phyloP scores from a whole-genome alignment of 2,888 invertebrate species.

The Pegoplata infirma region DNA sequence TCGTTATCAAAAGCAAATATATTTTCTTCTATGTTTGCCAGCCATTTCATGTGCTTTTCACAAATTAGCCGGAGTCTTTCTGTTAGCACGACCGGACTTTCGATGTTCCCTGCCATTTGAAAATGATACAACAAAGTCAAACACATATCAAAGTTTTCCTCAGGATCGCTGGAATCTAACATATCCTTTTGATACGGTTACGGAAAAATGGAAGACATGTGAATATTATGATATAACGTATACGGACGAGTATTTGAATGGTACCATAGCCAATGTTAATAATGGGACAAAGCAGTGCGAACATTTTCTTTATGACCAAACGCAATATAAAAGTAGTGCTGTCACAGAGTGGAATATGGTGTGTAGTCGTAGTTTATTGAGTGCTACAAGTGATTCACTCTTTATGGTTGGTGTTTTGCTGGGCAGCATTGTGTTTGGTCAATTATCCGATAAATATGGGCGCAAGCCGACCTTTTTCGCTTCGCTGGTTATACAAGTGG shows the following conservation, averaged over 20 bases:
- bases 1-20: constrained; percentile 84
- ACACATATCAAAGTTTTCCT: constrained; percentile 74
- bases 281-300: constrained; percentile 78
- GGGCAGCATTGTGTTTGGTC: constrained; percentile 86
- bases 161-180: constrained; percentile 78
- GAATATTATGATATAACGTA: constrained; percentile 78
- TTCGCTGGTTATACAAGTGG: constrained; percentile 83
- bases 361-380: constrained; percentile 82
- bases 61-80: constrained; percentile 85
- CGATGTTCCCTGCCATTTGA: constrained; percentile 83
- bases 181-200: constrained; percentile 80
- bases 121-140: constrained; percentile 75
- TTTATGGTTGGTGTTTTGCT: constrained; percentile 85
- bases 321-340: constrained; percentile 81
- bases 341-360: constrained; percentile 86
- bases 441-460: constrained; percentile 85
- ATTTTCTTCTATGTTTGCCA: constrained; percentile 84
- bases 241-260: constrained; percentile 72
- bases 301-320: constrained; percentile 81
- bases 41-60: constrained; percentile 86
- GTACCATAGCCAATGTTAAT: constrained; percentile 66
- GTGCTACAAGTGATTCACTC: constrained; percentile 83
- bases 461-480: constrained; percentile 86
- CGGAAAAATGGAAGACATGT: constrained; percentile 80
- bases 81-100: constrained; percentile 83